Evolutionary conservation across 2,113 vertebrate species (phyloP).

Genomic region (Cephalopterus ornatus): DNA sequence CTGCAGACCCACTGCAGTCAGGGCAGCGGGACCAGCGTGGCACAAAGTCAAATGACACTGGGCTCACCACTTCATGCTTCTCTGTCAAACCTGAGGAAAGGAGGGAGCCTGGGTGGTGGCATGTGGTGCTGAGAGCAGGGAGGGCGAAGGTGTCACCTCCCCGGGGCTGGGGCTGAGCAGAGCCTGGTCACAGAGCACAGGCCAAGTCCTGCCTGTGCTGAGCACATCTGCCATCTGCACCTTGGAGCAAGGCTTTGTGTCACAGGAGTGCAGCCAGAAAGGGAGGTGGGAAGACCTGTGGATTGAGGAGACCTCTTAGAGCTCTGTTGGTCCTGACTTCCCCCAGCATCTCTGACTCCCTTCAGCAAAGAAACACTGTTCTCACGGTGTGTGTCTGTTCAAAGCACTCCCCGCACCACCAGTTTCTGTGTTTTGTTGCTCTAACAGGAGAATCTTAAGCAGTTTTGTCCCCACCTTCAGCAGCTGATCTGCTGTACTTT

Average conservation of each 20-base stretch:
- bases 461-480: neutral
- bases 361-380: neutral
- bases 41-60: no score
- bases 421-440: neutral
- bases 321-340: neutral
- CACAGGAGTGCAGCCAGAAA: neutral
- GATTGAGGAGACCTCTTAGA: neutral
- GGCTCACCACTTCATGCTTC: accelerated
- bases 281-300: neutral
- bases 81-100: accelerated
- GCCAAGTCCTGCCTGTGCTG: neutral
- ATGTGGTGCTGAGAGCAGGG: neutral
- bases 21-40: neutral
- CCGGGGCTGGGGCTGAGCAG: no score
- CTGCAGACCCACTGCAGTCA: neutral
- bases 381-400: neutral
- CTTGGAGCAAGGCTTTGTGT: neutral
- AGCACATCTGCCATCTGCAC: neutral
- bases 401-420: accelerated
- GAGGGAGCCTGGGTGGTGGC: neutral
- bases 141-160: neutral
- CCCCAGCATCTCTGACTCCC: neutral
- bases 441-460: neutral
- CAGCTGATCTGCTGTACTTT: neutral
- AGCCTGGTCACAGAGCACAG: neutral